These are phyloP conservation scores for Orchestia grillus DNA, from an alignment of 1,140 invertebrate genomes.

Conservation along the genomic window DNA sequence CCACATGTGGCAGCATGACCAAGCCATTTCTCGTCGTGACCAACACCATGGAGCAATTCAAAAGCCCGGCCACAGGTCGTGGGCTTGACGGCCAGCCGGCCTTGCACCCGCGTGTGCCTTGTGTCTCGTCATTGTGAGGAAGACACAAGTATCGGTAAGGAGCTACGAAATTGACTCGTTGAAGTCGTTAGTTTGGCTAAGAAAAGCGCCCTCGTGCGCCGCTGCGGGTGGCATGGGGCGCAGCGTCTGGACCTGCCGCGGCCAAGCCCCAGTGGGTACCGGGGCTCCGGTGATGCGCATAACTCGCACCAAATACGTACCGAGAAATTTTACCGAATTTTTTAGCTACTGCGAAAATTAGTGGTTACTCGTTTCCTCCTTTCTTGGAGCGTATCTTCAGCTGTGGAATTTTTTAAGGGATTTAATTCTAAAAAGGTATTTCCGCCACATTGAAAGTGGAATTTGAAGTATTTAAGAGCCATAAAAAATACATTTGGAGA, in stretches of 20 bases:
- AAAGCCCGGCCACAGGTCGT: background rate
- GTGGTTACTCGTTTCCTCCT: background rate
- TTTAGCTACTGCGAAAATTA: background rate
- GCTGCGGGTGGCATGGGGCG: background rate
- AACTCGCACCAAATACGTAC: background rate
- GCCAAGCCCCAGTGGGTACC: too few species aligned
- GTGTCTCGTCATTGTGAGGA: background rate
- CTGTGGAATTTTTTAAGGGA: background rate
- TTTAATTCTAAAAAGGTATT: background rate
- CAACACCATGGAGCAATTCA: background rate
- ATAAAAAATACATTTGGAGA: too few species aligned
- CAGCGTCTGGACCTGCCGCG: background rate
- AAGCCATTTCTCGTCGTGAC: background rate
- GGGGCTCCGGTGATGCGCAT: background rate
- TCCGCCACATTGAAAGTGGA: background rate
- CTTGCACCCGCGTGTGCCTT: constrained; percentile 3
- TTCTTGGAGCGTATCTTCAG: background rate
- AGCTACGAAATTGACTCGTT: background rate
- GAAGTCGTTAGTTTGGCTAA: background rate
- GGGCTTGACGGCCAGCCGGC: background rate
- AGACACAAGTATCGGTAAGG: constrained; percentile 7
- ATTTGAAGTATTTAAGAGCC: too few species aligned
- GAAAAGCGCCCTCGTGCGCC: background rate
- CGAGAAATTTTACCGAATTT: background rate
- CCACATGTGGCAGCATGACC: background rate